Evolutionary conservation across 2,797 vertebrate genomes (phyloP), one percentile per base, ranked within the genome.

Genomic region (Enteromius mattozi): DNA sequence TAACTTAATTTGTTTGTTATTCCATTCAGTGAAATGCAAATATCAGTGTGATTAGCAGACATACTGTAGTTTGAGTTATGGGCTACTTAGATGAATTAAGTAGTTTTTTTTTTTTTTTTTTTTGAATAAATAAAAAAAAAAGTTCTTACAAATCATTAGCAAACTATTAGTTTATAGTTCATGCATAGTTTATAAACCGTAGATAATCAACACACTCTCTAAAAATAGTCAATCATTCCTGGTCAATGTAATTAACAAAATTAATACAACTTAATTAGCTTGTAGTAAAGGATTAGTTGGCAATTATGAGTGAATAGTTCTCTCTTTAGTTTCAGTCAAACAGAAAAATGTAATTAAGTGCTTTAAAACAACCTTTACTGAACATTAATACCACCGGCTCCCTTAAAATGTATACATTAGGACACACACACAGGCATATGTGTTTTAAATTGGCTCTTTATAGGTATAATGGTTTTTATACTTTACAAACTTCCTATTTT

Each of bases 21-120:
- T 42, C n/a, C 56, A 45, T 27, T 77, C 51, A 77, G n/a, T 45
- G 19, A 35, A 33, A 75, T 35, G 37, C 56, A 63, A 78, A 59
- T 12, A 42, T 42, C 3, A 59, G 42, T 24, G 3, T 24, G 3
- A 42, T 61, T 24, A 27, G 6, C 13, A 30, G 12, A 30, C n/a
- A 47, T 40, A 51, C n/a, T 45, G 6, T 42, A 70, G 68, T 24
- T 40, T 70, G 68, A 42, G 6, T 45, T 13, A 40, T n/a, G 66
- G 19, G 40, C 10, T 45, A 45, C 6, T 27, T 45, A 47, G n/a
- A 27, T 71, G 0, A 17, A 47, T 37, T 37, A 37, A 37, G 35
- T 27, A 27, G 1, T 27, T 27, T 27, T 27, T 27, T 27, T 27
- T 27, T 27, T 27, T 27, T 27, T 27, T 37, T 37, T 37, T 37